Conservation (phyloP, 2,888 invertebrate species). For the Trachelus stipa region DNA sequence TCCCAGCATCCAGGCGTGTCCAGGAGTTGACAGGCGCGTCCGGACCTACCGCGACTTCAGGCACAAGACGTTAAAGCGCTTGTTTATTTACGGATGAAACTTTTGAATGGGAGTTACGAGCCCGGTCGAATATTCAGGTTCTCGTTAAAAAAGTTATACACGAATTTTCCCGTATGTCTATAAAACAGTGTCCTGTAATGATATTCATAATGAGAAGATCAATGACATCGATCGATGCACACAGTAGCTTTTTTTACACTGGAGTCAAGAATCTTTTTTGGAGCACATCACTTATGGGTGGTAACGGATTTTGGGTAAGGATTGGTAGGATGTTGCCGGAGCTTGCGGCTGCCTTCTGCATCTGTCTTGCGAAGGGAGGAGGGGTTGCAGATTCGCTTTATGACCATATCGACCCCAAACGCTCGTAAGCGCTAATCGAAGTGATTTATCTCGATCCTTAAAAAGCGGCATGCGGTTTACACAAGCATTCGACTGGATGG, state of each 20-base stretch:
- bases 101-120: not conserved
- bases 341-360: not conserved
- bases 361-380: not conserved
- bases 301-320: not conserved
- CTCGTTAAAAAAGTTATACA: not conserved
- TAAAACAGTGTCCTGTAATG: not conserved
- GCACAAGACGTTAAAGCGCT: not conserved
- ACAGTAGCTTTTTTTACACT: not conserved
- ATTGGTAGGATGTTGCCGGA: not conserved
- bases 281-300: not conserved
- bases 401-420: conserved; percentile 42
- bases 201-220: not conserved
- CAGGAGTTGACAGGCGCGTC: not conserved
- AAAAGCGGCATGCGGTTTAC: not conserved
- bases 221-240: not conserved
- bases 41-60: not conserved
- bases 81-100: not conserved
- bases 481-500: not conserved
- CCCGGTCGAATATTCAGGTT: not conserved
- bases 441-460: conserved; percentile 41
- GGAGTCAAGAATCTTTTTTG: not conserved
- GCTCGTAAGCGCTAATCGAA: conserved; percentile 46
- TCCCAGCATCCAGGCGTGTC: conserved; percentile 1
- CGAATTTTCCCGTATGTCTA: not conserved
- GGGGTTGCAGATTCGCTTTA: conserved; percentile 32